phyloP scores from a whole-genome alignment of 2,888 invertebrate species.

The Eristalinus aeneus region DNA sequence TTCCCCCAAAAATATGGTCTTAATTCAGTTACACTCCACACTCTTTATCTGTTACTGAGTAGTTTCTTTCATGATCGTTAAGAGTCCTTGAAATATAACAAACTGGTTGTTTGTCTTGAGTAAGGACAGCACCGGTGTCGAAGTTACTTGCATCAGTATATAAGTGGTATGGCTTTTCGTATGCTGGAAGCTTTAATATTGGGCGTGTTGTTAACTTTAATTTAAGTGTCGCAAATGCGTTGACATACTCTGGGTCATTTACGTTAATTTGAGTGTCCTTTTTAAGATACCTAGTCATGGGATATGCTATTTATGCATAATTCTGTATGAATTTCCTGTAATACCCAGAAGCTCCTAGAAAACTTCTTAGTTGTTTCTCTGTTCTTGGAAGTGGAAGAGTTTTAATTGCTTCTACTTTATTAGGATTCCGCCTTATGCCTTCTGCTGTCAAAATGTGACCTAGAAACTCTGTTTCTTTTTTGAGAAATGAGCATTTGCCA shows the following conservation, averaged over 20 bases:
- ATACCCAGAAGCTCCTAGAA: constrained; percentile 59
- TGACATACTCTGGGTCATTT: too few species aligned
- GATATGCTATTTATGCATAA: constrained; percentile 4
- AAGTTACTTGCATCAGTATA: not conserved
- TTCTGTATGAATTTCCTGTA: constrained; percentile 52
- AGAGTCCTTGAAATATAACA: constrained; percentile 18
- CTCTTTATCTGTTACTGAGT: too few species aligned
- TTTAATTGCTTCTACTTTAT: constrained; percentile 39
- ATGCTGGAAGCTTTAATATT: constrained; percentile 74
- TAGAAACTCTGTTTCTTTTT: constrained; percentile 60
- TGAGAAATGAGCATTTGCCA: constrained; percentile 47
- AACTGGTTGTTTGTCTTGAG: constrained; percentile 33
- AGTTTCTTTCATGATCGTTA: too few species aligned
- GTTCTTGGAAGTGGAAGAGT: constrained; percentile 10
- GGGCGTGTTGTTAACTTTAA: constrained; percentile 31
- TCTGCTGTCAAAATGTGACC: constrained; percentile 73
- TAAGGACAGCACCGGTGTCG: not conserved
- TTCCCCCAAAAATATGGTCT: too few species aligned
- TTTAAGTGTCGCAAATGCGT: constrained; percentile 42
- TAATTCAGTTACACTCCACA: too few species aligned
- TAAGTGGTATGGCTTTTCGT: constrained; percentile 55
- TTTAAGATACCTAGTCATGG: too few species aligned
- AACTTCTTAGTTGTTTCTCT: constrained; percentile 31
- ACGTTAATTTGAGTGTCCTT: constrained; percentile 26
- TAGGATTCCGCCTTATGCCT: constrained; percentile 72